Evolutionary conservation across 1,140 invertebrate species (phyloP).

Genomic region (Cherax destructor): DNA sequence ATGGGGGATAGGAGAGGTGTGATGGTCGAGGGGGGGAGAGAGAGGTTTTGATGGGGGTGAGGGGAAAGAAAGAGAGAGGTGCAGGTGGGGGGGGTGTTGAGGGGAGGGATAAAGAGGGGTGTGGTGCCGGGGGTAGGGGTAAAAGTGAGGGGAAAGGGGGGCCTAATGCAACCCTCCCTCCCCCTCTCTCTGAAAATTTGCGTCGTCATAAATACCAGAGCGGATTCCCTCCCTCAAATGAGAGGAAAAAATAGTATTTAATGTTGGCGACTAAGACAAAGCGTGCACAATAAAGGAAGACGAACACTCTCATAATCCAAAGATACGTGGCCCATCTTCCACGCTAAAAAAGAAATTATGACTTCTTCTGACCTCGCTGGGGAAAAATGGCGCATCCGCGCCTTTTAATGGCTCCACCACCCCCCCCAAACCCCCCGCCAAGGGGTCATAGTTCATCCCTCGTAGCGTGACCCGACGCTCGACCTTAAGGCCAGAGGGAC

Average conservation of each 20-base stretch:
- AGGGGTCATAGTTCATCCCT: conserved; percentile 43
- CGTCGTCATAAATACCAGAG: conserved; percentile 67
- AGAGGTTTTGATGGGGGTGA: no score
- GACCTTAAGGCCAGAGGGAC: conserved; percentile 45
- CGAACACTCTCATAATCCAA: conserved; percentile 71
- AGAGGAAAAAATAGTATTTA: conserved; percentile 71
- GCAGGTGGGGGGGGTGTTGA: no score
- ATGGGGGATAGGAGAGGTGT: no score
- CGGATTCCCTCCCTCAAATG: conserved; percentile 68
- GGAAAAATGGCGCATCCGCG: conserved; percentile 37
- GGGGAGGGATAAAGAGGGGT: no score
- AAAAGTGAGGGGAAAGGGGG: background rate
- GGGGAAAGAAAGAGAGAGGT: no score
- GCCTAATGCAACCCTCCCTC: conserved; percentile 56
- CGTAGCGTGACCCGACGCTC: conserved; percentile 47
- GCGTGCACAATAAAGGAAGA: conserved; percentile 70
- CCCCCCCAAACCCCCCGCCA: conserved; percentile 11
- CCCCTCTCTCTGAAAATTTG: conserved; percentile 63
- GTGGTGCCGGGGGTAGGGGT: no score
- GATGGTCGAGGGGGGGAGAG: no score
- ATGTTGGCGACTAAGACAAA: conserved; percentile 70
- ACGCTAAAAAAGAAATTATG: conserved; percentile 71
- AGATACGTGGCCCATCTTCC: conserved; percentile 70
- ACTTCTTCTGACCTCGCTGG: conserved; percentile 65
- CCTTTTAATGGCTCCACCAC: conserved; percentile 40